Percentiles rank a stretch among this genome's conserved stretches.
Conservation (phyloP, 2,113 vertebrate species). For the Myiozetetes cayanensis region DNA sequence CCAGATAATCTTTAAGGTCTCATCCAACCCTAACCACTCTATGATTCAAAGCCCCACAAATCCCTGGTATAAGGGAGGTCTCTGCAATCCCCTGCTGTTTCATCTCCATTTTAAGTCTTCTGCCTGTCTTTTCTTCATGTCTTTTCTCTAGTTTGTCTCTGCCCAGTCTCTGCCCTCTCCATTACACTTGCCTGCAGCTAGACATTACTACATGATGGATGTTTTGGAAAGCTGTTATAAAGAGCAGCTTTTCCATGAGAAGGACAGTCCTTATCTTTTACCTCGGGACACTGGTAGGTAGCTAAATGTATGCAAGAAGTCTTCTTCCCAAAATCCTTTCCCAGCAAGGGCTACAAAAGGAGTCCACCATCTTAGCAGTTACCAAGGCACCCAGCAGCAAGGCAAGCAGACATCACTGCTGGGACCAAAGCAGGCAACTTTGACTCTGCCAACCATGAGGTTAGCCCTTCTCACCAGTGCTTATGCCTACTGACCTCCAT, state of each 20-base stretch:
- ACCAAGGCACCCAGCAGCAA: not conserved
- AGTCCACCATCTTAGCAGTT: not conserved
- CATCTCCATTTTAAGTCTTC: not conserved
- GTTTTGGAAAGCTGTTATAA: not conserved
- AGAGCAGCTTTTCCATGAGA: not conserved
- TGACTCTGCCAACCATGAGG: accelerated
- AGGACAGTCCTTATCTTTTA: not conserved
- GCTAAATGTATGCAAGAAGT: not conserved
- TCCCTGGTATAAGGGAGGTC: not conserved
- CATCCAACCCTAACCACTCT: not conserved
- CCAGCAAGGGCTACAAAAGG: not conserved
- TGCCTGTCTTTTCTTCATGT: not conserved
- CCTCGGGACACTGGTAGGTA: not conserved
- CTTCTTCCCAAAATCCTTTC: not conserved
- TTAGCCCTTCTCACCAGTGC: not conserved
- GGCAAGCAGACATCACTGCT: not conserved
- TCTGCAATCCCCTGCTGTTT: not conserved
- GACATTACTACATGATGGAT: accelerated
- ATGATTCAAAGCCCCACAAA: not conserved
- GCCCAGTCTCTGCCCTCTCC: not conserved
- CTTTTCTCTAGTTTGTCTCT: not conserved
- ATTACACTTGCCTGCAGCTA: not conserved
- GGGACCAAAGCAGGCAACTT: not conserved
- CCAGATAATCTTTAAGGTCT: not conserved
- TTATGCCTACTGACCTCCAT: not conserved